Percentiles rank a stretch among this genome's conserved stretches.
These are phyloP conservation scores for Eudasyphora cyanicolor DNA, from an alignment of 2,888 invertebrate genomes.

Conservation along the genomic window DNA sequence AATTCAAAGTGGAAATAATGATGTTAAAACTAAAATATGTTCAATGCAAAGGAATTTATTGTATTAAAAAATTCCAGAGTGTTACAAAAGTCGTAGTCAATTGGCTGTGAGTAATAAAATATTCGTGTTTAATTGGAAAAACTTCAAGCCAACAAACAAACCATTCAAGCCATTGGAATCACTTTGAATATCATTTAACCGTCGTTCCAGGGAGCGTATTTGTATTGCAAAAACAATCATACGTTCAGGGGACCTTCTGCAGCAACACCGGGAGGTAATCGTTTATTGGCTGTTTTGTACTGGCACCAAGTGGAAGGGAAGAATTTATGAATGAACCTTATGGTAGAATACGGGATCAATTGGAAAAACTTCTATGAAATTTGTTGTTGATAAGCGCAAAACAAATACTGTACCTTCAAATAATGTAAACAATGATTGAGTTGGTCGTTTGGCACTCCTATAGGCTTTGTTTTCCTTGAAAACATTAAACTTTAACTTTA, in stretches of 20 bases:
- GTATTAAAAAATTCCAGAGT: slow-evolving; percentile 34
- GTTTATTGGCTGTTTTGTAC: no score
- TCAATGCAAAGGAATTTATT: slow-evolving; percentile 5
- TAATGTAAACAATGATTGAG: no score
- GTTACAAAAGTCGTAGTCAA: neutral
- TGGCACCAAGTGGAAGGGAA: no score
- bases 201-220: neutral
- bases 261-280: no score
- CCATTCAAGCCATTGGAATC: neutral
- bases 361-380: no score
- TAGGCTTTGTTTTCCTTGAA: no score
- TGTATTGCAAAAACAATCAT: neutral
- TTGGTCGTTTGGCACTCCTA: no score
- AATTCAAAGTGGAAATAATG: slow-evolving; percentile 8
- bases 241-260: neutral
- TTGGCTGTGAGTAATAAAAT: slow-evolving; percentile 22
- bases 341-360: no score
- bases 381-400: no score
- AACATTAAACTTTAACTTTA: no score
- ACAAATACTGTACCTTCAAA: no score
- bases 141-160: neutral
- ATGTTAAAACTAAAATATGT: slow-evolving; percentile 18
- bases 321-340: no score
- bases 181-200: neutral
- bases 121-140: slow-evolving; percentile 30